These are phyloP conservation scores for Phrynosoma platyrhinos DNA, from an alignment of 2,113 vertebrate genomes.

Conservation along the genomic window DNA sequence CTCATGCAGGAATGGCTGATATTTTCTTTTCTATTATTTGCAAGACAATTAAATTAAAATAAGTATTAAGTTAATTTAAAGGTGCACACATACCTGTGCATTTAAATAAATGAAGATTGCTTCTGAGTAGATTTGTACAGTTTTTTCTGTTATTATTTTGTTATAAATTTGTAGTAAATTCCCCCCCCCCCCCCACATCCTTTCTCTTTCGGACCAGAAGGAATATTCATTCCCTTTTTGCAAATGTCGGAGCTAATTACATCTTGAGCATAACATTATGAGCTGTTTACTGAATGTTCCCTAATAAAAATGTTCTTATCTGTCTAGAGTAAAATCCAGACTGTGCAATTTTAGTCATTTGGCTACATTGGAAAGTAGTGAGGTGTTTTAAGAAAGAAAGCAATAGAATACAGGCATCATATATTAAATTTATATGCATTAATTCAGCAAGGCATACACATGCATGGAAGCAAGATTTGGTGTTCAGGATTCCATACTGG, in stretches of 20 bases:
- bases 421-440: not conserved
- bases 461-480: not conserved
- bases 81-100: not conserved
- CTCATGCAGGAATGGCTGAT: not conserved
- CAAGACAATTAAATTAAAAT: not conserved
- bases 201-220: not conserved
- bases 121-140: not conserved
- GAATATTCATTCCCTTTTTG: not conserved
- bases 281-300: not conserved
- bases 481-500: not conserved
- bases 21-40: not conserved
- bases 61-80: no score
- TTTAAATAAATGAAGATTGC: not conserved
- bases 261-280: not conserved
- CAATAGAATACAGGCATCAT: not conserved
- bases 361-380: not conserved
- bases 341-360: conserved; percentile 9
- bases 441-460: not conserved
- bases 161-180: not conserved
- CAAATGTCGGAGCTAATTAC: conserved; percentile 5
- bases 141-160: not conserved
- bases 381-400: not conserved
- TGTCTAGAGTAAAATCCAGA: not conserved
- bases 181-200: no score
- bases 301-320: conserved; percentile 3